phyloP scores from a whole-genome alignment of 2,888 invertebrate genomes.

The Congeria kusceri region DNA sequence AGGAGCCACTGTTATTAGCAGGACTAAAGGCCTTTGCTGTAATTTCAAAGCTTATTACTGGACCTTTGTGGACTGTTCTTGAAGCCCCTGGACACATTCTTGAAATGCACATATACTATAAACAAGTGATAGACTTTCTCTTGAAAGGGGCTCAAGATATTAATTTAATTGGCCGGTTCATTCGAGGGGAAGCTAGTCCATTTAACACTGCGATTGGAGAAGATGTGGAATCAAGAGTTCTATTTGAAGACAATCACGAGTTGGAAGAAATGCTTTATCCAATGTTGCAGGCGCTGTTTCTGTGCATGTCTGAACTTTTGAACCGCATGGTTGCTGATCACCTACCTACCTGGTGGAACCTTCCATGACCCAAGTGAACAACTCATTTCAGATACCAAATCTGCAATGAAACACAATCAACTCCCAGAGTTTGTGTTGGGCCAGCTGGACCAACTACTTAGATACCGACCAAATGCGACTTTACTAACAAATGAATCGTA shows the following conservation, averaged over 20 bases:
- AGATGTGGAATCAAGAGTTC: slow-evolving; percentile 1
- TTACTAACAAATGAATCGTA: slow-evolving; percentile 49
- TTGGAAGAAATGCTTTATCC: slow-evolving; percentile 19
- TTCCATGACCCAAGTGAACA: slow-evolving; percentile 29
- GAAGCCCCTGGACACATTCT: slow-evolving; percentile 35
- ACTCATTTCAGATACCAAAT: slow-evolving; percentile 21
- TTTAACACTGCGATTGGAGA: slow-evolving; percentile 21
- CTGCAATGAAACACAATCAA: slow-evolving; percentile 54
- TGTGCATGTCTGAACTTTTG: slow-evolving; percentile 31
- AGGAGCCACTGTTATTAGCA: slow-evolving; percentile 24
- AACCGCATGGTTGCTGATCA: slow-evolving; percentile 48
- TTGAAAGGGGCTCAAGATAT: slow-evolving; percentile 1
- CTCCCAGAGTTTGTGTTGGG: slow-evolving; percentile 58
- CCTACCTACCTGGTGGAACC: slow-evolving; percentile 46
- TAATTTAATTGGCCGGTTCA: slow-evolving; percentile 20
- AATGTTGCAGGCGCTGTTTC: slow-evolving; percentile 29
- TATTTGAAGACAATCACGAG: slow-evolving; percentile 1
- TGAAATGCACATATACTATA: slow-evolving; percentile 26
- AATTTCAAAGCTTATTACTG: slow-evolving; percentile 28
- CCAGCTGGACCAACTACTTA: slow-evolving; percentile 53
- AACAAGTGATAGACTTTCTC: slow-evolving; percentile 18
- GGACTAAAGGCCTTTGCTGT: slow-evolving; percentile 27
- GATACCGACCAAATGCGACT: slow-evolving; percentile 53
- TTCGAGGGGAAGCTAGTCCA: slow-evolving; percentile 22
- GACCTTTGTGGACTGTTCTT: slow-evolving; percentile 26